Evolutionary conservation across 1,140 invertebrate species (phyloP).

Genomic region (Oryzaephilus surinamensis): DNA sequence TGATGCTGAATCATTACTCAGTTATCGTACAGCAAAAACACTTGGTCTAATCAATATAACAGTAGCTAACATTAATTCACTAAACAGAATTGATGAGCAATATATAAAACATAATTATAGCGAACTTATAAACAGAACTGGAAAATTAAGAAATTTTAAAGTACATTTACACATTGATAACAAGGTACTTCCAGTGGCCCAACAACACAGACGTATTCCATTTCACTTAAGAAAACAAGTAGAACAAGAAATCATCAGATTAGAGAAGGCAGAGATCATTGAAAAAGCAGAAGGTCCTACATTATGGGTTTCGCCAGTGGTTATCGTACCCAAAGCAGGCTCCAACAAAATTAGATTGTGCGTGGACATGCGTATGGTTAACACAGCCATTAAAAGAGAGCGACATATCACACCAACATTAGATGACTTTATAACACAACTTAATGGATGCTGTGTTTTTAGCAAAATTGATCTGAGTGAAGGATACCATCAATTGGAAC

Average conservation of each 20-base stretch:
- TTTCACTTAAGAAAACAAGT: constrained; percentile 7
- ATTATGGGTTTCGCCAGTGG: constrained; percentile 32
- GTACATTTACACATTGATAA: constrained; percentile 2
- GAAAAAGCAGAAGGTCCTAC: constrained; percentile 22
- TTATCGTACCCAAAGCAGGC: constrained; percentile 26
- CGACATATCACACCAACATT: constrained; percentile 32
- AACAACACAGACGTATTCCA: constrained; percentile 7
- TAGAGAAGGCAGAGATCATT: too few relatives aligned
- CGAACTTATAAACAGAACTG: background rate
- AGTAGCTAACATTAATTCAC: too few relatives aligned
- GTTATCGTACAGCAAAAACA: too few relatives aligned
- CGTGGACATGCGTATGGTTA: constrained; percentile 32
- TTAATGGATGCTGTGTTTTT: too few relatives aligned
- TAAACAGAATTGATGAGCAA: background rate
- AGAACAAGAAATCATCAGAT: constrained; percentile 5
- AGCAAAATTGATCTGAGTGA: too few relatives aligned
- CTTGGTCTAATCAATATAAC: too few relatives aligned
- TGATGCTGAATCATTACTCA: too few relatives aligned
- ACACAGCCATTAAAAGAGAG: constrained; percentile 29
- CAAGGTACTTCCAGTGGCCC: background rate
- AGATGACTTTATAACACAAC: constrained; percentile 23
- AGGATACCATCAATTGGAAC: too few relatives aligned
- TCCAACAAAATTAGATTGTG: constrained; percentile 26
- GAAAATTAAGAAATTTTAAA: background rate
- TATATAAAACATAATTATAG: background rate